Conservation (phyloP, 2,113 vertebrate genomes). For the Chloebia gouldiae region DNA sequence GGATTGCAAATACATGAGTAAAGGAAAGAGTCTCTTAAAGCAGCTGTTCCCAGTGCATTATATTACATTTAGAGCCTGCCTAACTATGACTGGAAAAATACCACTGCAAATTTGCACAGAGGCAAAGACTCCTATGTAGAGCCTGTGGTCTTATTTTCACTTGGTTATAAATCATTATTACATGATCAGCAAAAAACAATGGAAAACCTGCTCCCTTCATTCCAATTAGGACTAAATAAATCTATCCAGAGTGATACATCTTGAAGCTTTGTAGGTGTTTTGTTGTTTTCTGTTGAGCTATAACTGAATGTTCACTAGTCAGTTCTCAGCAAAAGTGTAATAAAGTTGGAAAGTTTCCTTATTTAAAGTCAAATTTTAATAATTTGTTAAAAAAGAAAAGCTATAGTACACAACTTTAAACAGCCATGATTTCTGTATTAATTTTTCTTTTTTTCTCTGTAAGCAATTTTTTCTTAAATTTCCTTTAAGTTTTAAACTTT, state of each 20-base stretch:
- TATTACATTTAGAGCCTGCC: neutral
- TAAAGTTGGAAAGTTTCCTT: neutral
- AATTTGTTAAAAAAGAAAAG: neutral
- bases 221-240: neutral
- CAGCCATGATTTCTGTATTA: fast-evolving
- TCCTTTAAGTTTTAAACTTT: neutral
- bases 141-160: neutral
- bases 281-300: neutral
- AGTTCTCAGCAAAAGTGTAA: neutral
- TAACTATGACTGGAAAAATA: neutral
- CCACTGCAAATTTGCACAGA: neutral
- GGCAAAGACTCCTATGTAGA: neutral
- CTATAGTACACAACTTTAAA: neutral
- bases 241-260: neutral
- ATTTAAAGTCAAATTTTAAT: neutral
- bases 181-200: neutral
- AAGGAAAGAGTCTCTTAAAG: neutral
- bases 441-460: neutral
- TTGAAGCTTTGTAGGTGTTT: neutral
- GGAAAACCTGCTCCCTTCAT: neutral
- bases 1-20: neutral
- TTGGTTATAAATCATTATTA: neutral
- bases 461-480: neutral
- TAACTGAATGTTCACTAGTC: neutral
- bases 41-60: neutral